phyloP scores from a whole-genome alignment of 1,140 invertebrate genomes.

The Colletes latitarsis region DNA sequence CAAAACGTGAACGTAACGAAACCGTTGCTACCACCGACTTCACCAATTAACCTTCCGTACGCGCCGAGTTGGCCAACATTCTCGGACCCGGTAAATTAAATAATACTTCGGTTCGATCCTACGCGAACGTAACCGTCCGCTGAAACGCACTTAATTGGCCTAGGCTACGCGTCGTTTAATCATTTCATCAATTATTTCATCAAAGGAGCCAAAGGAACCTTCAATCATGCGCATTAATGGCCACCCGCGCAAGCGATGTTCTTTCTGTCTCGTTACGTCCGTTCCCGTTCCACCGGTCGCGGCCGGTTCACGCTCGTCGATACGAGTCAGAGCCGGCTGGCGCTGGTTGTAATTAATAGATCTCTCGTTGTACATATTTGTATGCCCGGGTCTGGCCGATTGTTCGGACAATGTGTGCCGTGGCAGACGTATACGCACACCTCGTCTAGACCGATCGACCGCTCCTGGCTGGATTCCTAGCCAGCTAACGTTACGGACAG shows the following conservation, averaged over 20 bases:
- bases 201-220: conserved; percentile 38
- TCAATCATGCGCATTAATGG: conserved; percentile 19
- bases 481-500: conserved; percentile 58
- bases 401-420: conserved; percentile 53
- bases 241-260: neutral
- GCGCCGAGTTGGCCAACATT: neutral
- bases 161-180: conserved; percentile 22
- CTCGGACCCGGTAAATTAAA: neutral
- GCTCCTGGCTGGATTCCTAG: conserved; percentile 61
- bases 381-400: conserved; percentile 58
- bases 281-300: conserved; percentile 19
- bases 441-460: conserved; percentile 72
- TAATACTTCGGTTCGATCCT: neutral
- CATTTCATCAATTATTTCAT: conserved; percentile 43
- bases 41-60: neutral
- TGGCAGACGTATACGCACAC: conserved; percentile 51
- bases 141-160: conserved; percentile 24
- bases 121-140: neutral
- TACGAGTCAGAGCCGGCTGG: conserved; percentile 46
- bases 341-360: conserved; percentile 65
- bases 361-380: conserved; percentile 70
- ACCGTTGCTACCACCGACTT: neutral
- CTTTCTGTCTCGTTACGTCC: conserved; percentile 21
- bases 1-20: neutral
- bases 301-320: conserved; percentile 34